A percentile compares a stretch with the other conserved stretches of the same genome.
These are phyloP conservation scores for Boloria selene DNA, from an alignment of 2,888 invertebrate genomes.

Conservation along the genomic window DNA sequence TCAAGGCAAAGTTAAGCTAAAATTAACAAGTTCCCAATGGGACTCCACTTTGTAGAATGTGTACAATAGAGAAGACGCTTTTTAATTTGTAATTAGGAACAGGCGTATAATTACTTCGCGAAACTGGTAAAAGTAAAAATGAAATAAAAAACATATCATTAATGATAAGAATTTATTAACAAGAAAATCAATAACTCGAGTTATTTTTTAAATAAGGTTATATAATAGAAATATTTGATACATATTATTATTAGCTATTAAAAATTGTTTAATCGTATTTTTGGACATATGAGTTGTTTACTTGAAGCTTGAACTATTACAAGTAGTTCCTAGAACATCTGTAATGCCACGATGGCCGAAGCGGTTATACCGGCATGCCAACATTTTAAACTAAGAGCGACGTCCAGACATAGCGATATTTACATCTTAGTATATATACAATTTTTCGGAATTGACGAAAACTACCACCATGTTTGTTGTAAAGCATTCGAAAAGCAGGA, in stretches of 20 bases:
- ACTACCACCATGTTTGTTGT: too few relatives aligned
- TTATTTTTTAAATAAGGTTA: too few relatives aligned
- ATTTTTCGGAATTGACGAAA: not conserved
- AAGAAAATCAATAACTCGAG: too few relatives aligned
- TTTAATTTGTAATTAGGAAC: too few relatives aligned
- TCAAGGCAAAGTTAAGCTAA: conserved; percentile 31
- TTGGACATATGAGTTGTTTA: conserved; percentile 19
- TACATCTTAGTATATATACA: too few relatives aligned
- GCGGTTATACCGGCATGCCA: conserved; percentile 56
- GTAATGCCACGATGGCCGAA: conserved; percentile 40
- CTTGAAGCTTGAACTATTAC: conserved; percentile 20
- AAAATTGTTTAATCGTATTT: not conserved
- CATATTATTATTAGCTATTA: not conserved
- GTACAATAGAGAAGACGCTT: not conserved
- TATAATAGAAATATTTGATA: not conserved
- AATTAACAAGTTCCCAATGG: conserved; percentile 27
- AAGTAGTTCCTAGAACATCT: conserved; percentile 32
- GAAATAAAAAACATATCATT: not conserved
- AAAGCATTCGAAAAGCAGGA: too few relatives aligned
- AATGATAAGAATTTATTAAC: too few relatives aligned
- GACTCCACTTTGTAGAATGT: conserved; percentile 10
- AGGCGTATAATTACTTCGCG: too few relatives aligned
- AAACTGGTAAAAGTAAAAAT: not conserved
- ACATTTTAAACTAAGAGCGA: conserved; percentile 27
- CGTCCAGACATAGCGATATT: conserved; percentile 1